Evolutionary conservation across 2,113 vertebrate genomes (phyloP), one percentile per base, ranked within the genome.

Genomic region (Telmatochromis brichardi): DNA sequence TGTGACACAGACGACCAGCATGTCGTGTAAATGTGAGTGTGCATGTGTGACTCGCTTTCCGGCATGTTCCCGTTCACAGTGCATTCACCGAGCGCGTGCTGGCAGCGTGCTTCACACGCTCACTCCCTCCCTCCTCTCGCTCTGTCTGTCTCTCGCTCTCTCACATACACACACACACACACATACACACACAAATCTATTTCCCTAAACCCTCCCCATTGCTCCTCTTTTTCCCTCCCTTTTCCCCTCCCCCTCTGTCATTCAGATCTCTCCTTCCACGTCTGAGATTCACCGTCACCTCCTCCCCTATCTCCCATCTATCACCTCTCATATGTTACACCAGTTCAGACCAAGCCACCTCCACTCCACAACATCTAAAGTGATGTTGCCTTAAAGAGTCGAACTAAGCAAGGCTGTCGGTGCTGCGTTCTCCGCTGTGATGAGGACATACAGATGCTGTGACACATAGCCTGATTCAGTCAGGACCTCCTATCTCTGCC

Each of bases 51-150:
- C 57, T 89, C 42, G 35, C 65, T 84, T 83, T 85, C 76, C 60
- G 42, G 86, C 91, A 89, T 88, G 91, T 94, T 92, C 90, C 88
- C 86, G 89, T 92, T 94, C 94, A 94, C 92, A 94, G 90, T 94
- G 90, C 88, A 93, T 96, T 78, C 89, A 95, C 88, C 14, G 84
- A 95, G 92, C 78, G 80, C 76, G 88, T 81, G 86, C 88, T 90
- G 81, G 93, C 95, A 96, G 88, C 88, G 68, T 93, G 94, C 93
- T 95, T 93, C 93, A 93, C 90, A 93, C 65, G 35, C 89, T 93
- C 65, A 15, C 80, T 31, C 35, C 5, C 73, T 37, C 87, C n/a
- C 87, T 55, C 12, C 40, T n/a, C 60, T 50, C 42, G 1, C 40
- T 42, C 68, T 45, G n/a, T 42, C 37, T 42, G 5, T 47, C 53